phyloP scores from a whole-genome alignment of 2,797 vertebrate species.

The Melanitta fusca region DNA sequence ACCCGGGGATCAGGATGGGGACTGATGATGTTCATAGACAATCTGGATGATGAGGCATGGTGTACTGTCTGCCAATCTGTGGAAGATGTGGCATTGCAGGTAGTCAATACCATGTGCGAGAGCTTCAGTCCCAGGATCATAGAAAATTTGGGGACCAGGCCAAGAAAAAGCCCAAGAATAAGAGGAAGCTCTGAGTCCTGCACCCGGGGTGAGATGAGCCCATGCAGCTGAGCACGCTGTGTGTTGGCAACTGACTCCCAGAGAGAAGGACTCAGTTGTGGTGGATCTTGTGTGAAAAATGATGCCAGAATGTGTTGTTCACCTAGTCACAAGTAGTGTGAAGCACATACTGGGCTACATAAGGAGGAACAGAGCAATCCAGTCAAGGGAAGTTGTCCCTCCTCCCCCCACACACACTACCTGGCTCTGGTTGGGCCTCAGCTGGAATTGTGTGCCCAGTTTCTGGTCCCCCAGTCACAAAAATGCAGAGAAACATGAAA shows the following conservation, averaged over 20 bases:
- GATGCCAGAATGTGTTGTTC: not conserved
- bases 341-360: not conserved
- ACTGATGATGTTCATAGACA: not conserved
- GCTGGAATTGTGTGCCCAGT: not conserved
- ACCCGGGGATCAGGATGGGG: not conserved
- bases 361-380: not conserved
- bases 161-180: not conserved
- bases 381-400: not conserved
- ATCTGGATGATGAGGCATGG: not conserved
- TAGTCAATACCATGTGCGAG: not conserved
- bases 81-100: not conserved
- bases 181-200: not conserved
- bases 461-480: not conserved
- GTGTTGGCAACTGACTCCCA: not conserved
- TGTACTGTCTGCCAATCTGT: not conserved
- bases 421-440: not conserved
- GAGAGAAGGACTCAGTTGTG: not conserved
- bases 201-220: not conserved
- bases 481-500: not conserved
- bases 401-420: not conserved
- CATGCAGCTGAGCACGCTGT: not conserved
- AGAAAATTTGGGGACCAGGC: not conserved
- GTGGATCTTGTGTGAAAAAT: not conserved
- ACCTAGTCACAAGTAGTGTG: not conserved
- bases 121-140: not conserved